A percentile compares a stretch with the other conserved stretches of the same genome.
phyloP scores from a whole-genome alignment of 2,888 invertebrate species.

The Capitulum mitella region DNA sequence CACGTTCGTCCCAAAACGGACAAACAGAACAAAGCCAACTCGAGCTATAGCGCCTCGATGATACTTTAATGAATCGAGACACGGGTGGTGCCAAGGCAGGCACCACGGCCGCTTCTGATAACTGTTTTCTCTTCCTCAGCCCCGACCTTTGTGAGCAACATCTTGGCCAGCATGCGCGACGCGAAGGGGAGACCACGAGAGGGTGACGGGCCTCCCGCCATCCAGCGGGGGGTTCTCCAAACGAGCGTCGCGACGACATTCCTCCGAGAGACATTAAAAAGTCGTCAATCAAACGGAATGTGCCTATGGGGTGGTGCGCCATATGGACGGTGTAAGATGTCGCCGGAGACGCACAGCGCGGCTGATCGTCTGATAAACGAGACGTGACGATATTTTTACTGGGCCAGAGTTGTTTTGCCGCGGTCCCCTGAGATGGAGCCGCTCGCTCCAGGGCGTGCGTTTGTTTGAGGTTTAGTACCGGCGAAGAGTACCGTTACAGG shows the following conservation, averaged over 20 bases:
- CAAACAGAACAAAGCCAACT: too few species aligned
- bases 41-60: too few species aligned
- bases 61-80: too few species aligned
- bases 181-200: too few species aligned
- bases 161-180: too few species aligned
- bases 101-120: too few species aligned
- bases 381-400: not conserved
- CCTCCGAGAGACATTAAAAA: not conserved
- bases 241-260: not conserved
- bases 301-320: not conserved
- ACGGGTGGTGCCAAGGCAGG: too few species aligned
- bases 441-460: not conserved
- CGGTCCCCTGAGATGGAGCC: not conserved
- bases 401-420: not conserved
- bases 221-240: not conserved
- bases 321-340: not conserved
- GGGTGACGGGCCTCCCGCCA: not conserved
- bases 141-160: too few species aligned
- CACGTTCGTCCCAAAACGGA: too few species aligned
- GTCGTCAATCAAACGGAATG: not conserved
- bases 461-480: not conserved
- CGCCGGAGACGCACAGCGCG: not conserved
- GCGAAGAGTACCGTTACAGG: not conserved
- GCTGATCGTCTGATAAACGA: not conserved
- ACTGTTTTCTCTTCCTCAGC: too few species aligned